phyloP scores from a whole-genome alignment of 2,797 vertebrate genomes.

The Dermochelys coriacea region DNA sequence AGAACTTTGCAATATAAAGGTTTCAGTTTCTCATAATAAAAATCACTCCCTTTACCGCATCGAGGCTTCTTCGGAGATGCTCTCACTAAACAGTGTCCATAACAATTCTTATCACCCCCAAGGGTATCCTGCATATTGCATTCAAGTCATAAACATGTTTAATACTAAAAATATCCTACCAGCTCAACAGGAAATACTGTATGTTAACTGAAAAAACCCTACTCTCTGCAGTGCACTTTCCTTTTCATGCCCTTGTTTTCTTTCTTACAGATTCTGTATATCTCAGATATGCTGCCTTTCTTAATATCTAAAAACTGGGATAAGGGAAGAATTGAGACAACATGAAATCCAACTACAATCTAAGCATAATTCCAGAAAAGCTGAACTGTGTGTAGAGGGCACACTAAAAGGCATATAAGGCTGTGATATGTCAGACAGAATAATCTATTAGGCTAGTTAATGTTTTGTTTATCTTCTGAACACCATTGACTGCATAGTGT shows the following conservation, averaged over 20 bases:
- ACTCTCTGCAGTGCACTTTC: background rate
- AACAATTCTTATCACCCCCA: background rate
- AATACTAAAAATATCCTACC: background rate
- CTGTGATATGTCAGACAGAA: slow-evolving; percentile 16
- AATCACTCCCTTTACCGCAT: background rate
- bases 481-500: background rate
- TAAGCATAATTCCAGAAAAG: slow-evolving; percentile 4
- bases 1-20: background rate
- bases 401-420: background rate
- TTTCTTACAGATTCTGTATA: background rate
- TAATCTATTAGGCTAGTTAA: background rate
- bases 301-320: slow-evolving; percentile 2
- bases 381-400: background rate
- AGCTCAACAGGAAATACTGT: background rate
- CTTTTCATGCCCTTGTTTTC: slow-evolving; percentile 3
- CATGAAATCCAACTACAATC: slow-evolving; percentile 19
- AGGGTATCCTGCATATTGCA: background rate
- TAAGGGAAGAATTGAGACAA: slow-evolving; percentile 26
- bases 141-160: background rate
- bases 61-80: background rate
- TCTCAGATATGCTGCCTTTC: slow-evolving; percentile 17
- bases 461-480: background rate
- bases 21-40: background rate
- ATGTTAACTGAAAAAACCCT: rapidly evolving
- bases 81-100: background rate